Evolutionary conservation across 2,888 invertebrate species (phyloP), one percentile per base, ranked within the genome.

Genomic region (Cephus rjabovi): DNA sequence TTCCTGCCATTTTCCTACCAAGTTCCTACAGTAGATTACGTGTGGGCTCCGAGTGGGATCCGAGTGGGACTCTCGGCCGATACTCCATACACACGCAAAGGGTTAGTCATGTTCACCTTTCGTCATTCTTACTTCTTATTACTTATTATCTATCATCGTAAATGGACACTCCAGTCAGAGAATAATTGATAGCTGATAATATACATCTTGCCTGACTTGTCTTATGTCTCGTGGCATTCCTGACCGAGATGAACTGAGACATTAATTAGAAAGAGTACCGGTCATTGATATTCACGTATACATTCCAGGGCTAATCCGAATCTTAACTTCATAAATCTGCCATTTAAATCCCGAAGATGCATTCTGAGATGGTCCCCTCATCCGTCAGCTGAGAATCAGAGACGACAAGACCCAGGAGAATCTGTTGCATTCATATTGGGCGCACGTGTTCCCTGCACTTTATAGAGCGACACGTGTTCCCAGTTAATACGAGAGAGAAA

Each of bases 401-500:
- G 70, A n/a, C 70, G 70, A 33, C 12, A 70, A 70, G 70, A 70
- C 15, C 30, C 70, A 70, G 11, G 70, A 33, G 30, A 31, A 4
- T 40, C 40, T 15, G 40, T 70, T 70, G 33, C 74, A 84, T 82
- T 84, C 81, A 80, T 71, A 74, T 75, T 77, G 33, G 79, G 56
- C 75, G 83, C 83, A 84, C 85, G 82, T 83, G 83, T 82, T 81
- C 34, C 69, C 73, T 75, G 78, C 73, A 76, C 78, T 81, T 78
- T 30, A 83, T 81, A 79, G 78, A 74, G 23, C 77, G 75, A 85
- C 83, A 85, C 84, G 82, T 82, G 84, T 81, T 81, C 78, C 34
- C 37, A 56, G 77, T 34, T 77, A 83, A 83, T 40, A 40, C 15
- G 40, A 40, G 40, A 40, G 15, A 40, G 40, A 40, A 40, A 40